Base-by-base conservation (phyloP, 35 echinoderm and acorn worm genomes). In the Amphiura filiformis region DNA sequence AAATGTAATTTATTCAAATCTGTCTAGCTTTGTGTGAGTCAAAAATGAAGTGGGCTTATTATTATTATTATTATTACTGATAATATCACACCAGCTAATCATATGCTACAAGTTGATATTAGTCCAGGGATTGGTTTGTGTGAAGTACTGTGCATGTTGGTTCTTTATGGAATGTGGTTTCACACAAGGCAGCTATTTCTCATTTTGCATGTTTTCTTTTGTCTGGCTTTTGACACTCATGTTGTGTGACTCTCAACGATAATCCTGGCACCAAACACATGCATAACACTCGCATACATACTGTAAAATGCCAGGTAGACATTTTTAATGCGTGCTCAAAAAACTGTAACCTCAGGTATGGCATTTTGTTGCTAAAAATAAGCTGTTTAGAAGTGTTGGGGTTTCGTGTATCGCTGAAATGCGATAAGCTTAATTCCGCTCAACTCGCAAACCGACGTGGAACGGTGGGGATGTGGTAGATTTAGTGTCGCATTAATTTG, bases 271-370 rank as follows among this genome's bases (percentile, higher is more conserved):
- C 61, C 28, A n/a, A n/a, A n/a, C n/a, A n/a, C n/a, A n/a, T n/a
- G n/a, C n/a, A n/a, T n/a, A n/a, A n/a, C n/a, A n/a, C n/a, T n/a
- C n/a, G n/a, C n/a, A n/a, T n/a, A n/a, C 61, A 70, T 30, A 13
- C 61, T 26, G 44, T 52, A 52, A 47, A 70, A 70, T 70, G 61
- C 61, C 61, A 70, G 61, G 17, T 70, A 70, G 7, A 70, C 61
- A 70, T 70, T 70, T 70, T 26, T 70, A 70, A 70, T 70, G 61
- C 61, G 61, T 70, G 28, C 61, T 70, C 61, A 70, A 70, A n/a
- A 70, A 70, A 70, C 61, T 70, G 61, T 70, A 70, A 70, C 61
- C 61, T 70, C 61, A n/a, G 61, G 61, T 70, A 70, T 1, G 17
- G 61, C 15, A n/a, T 70, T 26, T 70, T 30, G 28, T 18, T 30